Evolutionary conservation across 2,888 invertebrate species (phyloP), one percentile per base, ranked within the genome.

Genomic region (Biston stratarius): DNA sequence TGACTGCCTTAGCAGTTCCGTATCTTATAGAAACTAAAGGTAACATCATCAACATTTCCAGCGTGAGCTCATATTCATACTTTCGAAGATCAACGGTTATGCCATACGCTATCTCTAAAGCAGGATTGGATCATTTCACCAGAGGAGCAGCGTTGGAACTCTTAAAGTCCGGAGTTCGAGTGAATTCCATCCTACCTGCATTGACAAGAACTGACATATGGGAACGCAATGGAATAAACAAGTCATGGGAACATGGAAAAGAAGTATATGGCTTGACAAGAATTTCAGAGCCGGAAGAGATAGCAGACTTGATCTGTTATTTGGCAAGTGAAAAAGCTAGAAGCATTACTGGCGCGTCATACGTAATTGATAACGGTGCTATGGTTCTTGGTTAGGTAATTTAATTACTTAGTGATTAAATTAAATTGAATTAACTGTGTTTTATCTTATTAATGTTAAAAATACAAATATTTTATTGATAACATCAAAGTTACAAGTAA

Each of bases 91-190:
- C 61, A 0, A 10, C 42, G 97, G 97, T 15, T 3, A 40, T 64
- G 36, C 33, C 76, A 0, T 83, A 81, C 10, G 58, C 64, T 9
- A 59, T 74, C 7, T 79, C 83, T 0, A 86, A 86, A 57, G 83
- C 84, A 14, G 82, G 74, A 5, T 12, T 86, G 5, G 74, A 76
- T 33, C 78, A 81, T 59, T 86, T 86, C 34, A 80, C 84, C 0
- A 74, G 76, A 47, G 71, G 73, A 11, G 70, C 64, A 24, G 85
- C 85, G n/a, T 85, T 98, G 55, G 98, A 97, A 79, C 85, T 97
- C 47, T 96, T 96, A 10, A 72, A 94, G 0, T 95, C 95, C 81
- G 95, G 96, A 71, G 96, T 98, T 0, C 94, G 98, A 47, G 97
- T 97, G 0, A 84, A 86, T 58, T 58, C 77, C 1, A 70, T 84